These are phyloP conservation scores for Molossus molossus DNA, from an alignment of 2,797 vertebrate species.

Conservation along the genomic window DNA sequence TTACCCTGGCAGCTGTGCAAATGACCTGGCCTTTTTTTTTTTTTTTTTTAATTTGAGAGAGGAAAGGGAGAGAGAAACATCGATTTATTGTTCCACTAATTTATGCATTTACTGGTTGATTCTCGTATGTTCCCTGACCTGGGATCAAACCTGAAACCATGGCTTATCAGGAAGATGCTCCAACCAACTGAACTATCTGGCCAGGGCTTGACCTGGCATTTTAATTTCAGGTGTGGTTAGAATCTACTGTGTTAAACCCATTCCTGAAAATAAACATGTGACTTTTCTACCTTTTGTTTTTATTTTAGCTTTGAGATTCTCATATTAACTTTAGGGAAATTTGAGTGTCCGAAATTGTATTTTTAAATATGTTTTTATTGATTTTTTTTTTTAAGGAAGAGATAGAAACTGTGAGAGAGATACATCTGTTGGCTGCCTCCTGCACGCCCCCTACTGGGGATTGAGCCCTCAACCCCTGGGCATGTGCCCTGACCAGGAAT, in stretches of 20 bases:
- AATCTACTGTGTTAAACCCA: not conserved
- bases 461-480: too few relatives aligned
- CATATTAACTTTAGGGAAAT: not conserved
- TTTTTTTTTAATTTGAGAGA: too few relatives aligned
- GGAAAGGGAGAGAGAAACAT: too few relatives aligned
- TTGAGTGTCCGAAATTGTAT: not conserved
- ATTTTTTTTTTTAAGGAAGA: too few relatives aligned
- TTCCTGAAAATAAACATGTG: not conserved
- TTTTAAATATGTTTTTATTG: too few relatives aligned
- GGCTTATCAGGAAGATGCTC: not conserved
- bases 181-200: not conserved
- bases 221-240: not conserved
- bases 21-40: not conserved
- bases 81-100: too few relatives aligned
- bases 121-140: not conserved
- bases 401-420: too few relatives aligned
- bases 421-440: too few relatives aligned
- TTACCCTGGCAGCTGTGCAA: not conserved
- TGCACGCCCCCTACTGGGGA: too few relatives aligned
- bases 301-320: not conserved
- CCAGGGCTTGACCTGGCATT: not conserved
- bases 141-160: not conserved
- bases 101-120: too few relatives aligned
- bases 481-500: too few relatives aligned
- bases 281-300: not conserved